phyloP scores from a whole-genome alignment of 2,797 vertebrate species.

The Phrynocephalus guinanensis region DNA sequence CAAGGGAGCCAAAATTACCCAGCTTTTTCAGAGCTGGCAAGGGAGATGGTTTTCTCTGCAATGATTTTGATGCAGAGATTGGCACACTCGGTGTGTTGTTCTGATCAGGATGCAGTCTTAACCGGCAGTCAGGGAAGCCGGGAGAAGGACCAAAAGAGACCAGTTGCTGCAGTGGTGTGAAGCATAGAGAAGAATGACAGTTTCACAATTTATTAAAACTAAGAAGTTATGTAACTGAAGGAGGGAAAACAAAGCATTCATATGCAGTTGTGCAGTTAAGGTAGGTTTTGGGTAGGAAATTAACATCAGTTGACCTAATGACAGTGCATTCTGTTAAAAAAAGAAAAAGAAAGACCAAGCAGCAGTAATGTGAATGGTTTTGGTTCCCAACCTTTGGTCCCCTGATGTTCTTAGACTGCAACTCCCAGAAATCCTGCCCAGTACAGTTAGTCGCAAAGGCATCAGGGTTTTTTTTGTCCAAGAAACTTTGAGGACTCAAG shows the following conservation, averaged over 20 bases:
- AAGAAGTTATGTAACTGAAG: constrained; percentile 65
- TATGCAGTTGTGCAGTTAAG: background rate
- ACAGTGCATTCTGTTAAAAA: no score
- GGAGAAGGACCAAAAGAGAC: constrained; percentile 54
- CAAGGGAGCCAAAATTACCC: background rate
- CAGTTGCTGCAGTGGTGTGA: constrained; percentile 52
- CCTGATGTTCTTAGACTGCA: no score
- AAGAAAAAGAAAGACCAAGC: no score
- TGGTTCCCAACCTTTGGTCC: no score
- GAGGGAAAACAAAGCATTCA: constrained; percentile 30
- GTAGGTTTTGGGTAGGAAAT: background rate
- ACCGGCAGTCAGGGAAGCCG: constrained; percentile 59
- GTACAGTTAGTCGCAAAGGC: no score
- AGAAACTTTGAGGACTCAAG: no score
- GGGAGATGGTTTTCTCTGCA: fast-evolving
- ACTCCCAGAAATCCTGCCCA: no score
- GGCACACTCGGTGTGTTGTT: background rate
- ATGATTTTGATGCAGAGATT: background rate
- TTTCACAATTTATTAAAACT: constrained; percentile 64
- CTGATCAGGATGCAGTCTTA: constrained; percentile 18
- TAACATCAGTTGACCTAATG: no score
- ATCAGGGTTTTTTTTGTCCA: no score
- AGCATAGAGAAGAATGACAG: constrained; percentile 36
- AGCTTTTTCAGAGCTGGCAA: fast-evolving
- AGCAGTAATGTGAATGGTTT: no score